phyloP scores from a whole-genome alignment of 1,140 invertebrate genomes.

The Nixonia krombeini region DNA sequence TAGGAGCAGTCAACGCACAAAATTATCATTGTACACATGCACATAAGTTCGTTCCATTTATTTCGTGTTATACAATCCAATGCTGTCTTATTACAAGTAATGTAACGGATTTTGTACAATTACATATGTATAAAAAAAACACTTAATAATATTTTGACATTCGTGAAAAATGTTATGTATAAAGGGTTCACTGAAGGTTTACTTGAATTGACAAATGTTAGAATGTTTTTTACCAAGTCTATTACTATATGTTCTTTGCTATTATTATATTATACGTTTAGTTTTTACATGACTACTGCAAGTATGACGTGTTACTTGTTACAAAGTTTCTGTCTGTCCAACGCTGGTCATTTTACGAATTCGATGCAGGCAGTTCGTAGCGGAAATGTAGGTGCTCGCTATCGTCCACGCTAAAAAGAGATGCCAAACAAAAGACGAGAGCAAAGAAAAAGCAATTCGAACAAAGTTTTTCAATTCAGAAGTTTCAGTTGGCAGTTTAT shows the following conservation, averaged over 20 bases:
- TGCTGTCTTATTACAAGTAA: too few species aligned
- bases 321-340: constrained; percentile 37
- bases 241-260: too few species aligned
- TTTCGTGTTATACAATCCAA: neutral
- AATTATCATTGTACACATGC: constrained; percentile 27
- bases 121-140: too few species aligned
- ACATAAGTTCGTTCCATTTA: constrained; percentile 23
- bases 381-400: constrained; percentile 61
- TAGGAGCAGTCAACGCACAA: constrained; percentile 37
- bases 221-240: too few species aligned
- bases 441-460: constrained; percentile 24
- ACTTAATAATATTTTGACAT: too few species aligned
- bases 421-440: constrained; percentile 16
- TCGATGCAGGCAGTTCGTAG: constrained; percentile 41
- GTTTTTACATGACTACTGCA: constrained; percentile 9
- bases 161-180: too few species aligned
- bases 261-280: too few species aligned
- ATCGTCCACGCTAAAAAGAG: constrained; percentile 43
- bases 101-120: too few species aligned
- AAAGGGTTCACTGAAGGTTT: too few species aligned
- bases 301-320: constrained; percentile 27
- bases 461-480: constrained; percentile 62
- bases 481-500: constrained; percentile 57
- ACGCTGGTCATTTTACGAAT: constrained; percentile 40
- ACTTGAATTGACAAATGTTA: too few species aligned